Conservation (phyloP, 1,140 invertebrate species). For the Lepidurus couesii region DNA sequence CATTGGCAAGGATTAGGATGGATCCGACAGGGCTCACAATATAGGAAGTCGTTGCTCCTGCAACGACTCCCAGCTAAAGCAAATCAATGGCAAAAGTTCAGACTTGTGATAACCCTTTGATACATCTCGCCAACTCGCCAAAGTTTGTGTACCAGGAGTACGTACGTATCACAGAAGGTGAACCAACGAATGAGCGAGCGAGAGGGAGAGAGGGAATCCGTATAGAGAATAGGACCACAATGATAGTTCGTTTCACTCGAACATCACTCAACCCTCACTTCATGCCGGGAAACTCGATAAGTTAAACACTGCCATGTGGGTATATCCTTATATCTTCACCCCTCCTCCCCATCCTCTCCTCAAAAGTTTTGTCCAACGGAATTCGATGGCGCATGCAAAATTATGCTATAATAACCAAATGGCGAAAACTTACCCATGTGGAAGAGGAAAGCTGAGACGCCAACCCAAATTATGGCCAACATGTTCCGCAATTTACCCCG, state of each 20-base stretch:
- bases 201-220: not conserved
- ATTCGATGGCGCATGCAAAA: not conserved
- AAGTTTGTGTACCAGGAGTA: not conserved
- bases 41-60: not conserved
- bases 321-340: not conserved
- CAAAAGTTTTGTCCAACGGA: not conserved
- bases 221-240: not conserved
- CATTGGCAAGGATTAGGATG: too few relatives aligned
- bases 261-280: not conserved
- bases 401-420: not conserved
- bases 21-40: too few relatives aligned
- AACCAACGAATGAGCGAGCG: not conserved
- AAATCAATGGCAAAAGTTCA: not conserved
- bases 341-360: not conserved
- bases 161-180: too few relatives aligned
- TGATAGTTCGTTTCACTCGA: not conserved
- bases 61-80: not conserved
- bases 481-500: not conserved
- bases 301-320: not conserved
- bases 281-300: not conserved
- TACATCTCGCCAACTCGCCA: not conserved
- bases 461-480: not conserved
- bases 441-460: constrained; percentile 13
- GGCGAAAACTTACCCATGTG: not conserved
- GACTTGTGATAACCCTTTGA: not conserved